Percentiles rank a stretch among this genome's conserved stretches.
These are phyloP conservation scores for Eueides isabella DNA, from an alignment of 1,140 invertebrate genomes.

Conservation along the genomic window DNA sequence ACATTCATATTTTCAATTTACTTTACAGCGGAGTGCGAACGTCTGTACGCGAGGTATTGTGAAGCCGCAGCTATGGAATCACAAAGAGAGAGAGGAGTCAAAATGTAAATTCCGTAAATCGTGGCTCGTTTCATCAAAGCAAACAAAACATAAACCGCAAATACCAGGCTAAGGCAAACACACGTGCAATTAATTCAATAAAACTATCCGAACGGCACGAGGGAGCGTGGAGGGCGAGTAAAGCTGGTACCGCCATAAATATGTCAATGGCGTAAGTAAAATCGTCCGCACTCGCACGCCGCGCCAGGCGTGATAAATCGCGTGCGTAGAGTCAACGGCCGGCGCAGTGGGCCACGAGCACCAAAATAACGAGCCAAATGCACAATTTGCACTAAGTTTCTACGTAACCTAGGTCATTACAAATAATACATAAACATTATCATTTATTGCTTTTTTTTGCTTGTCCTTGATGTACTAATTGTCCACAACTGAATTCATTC, in stretches of 20 bases:
- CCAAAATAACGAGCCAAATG: conserved; percentile 27
- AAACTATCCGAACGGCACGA: conserved; percentile 18
- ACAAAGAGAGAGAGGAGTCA: conserved; percentile 11
- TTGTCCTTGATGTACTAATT: neutral
- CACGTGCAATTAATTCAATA: conserved; percentile 30
- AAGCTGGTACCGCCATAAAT: conserved; percentile 43
- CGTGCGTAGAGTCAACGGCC: conserved; percentile 51
- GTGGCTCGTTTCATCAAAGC: conserved; percentile 19
- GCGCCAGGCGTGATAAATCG: conserved; percentile 41
- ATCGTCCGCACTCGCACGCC: conserved; percentile 33
- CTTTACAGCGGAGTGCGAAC: neutral
- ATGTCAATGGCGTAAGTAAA: conserved; percentile 53
- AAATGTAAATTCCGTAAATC: conserved; percentile 17
- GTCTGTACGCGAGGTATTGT: conserved; percentile 1
- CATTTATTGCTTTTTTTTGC: neutral
- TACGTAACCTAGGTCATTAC: conserved; percentile 8
- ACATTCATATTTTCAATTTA: conserved; percentile 10
- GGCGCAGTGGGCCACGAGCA: conserved; percentile 36
- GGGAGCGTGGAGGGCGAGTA: conserved; percentile 20
- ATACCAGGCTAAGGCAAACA: conserved; percentile 3
- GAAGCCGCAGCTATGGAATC: neutral
- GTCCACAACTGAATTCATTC: neutral
- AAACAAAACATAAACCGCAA: conserved; percentile 16
- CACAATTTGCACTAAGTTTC: conserved; percentile 4
- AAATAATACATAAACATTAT: neutral